Evolutionary conservation across 2,888 invertebrate species (phyloP), one percentile per base, ranked within the genome.

Genomic region (Chaetoderma sp.): DNA sequence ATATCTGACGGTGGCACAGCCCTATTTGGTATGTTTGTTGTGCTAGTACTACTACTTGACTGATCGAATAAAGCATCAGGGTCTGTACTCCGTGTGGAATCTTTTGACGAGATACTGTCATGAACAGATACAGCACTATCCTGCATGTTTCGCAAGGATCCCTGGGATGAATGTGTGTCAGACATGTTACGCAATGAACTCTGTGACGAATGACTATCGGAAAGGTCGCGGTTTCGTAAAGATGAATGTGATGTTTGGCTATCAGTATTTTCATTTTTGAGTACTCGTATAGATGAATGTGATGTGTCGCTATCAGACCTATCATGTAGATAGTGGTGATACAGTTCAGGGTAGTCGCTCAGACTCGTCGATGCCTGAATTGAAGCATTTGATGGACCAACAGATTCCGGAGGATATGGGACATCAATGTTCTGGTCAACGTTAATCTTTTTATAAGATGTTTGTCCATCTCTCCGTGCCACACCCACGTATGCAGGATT

Each of bases 141-240:
- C 63, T 76, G 79, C 63, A 79, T 68, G 67, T 80, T 79, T 21
- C 80, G 73, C 65, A 83, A 67, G 2, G 83, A 83, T n/a, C 83
- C 81, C 59, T 81, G 81, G 2, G 83, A 82, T n/a, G 83, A 82
- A 62, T 80, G 83, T 52, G 77, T 74, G 65, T 83, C 83, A 16
- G 78, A 78, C 71, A 78, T 75, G 67, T 88, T 88, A 57, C 87
- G 86, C 36, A 88, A 77, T 47, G 90, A 90, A 66, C 90, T 90
- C 77, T 90, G 89, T 68, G 89, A 89, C 44, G 89, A 89, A 67
- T 81, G 84, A 49, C 81, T 80, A 65, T 83, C 83, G 4, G 82
- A 81, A 18, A 78, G 76, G 30, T 82, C 81, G 25, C 78, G 71
- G 69, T 77, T 77, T 39, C 76, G 67, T 57, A 77, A 49, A 2